Base-by-base conservation (phyloP, 2,888 invertebrate genomes). In the Mantis religiosa region DNA sequence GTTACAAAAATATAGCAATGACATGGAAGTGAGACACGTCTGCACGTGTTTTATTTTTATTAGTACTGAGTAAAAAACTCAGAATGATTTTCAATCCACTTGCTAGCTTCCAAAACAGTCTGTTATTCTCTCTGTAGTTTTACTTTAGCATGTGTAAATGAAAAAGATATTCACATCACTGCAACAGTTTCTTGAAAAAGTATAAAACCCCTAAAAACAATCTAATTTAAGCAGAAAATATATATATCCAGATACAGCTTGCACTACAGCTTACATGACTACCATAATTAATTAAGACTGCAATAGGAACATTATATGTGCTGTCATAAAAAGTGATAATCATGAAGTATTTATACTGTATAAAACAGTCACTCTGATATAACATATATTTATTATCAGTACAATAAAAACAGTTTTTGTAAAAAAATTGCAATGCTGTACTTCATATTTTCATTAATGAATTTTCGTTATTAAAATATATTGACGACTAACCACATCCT, bases 391-490 rank as follows among this genome's bases (percentile, higher is more conserved):
- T 71, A 71, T 71, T 20, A 71, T 71, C 20, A 71, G 4, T 71
- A 71, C 54, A 71, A 71, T 20, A 71, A 71, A 71, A 71, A 71
- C 54, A 71, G 54, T 71, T 71, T 71, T 71, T 25, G 20, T 71
- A 71, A 71, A n/a, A 54, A 41, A 71, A 20, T 71, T 20, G 8
- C 6, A 71, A 71, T 15, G 54, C 54, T 71, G 2, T 3, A 71
- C 54, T 71, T 71, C 54, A 20, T 71, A 20, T 4, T 20, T 71
- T 71, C 20, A 71, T 4, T 20, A 71, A 71, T 20, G 41, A 71
- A 71, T 71, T 71, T 71, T 6, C 30, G 1, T 82, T 88, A 85
- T 85, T 85, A 88, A 88, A 88, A 88, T 88, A 85, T 88, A 88
- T 81, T 34, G 15, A 28, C 25, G 6, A 25, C 25, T 8, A 71